A percentile compares a stretch with the other conserved stretches of the same genome.
Evolutionary conservation across 2,113 vertebrate species (phyloP).

Genomic region (Hippoglossus stenolepis): DNA sequence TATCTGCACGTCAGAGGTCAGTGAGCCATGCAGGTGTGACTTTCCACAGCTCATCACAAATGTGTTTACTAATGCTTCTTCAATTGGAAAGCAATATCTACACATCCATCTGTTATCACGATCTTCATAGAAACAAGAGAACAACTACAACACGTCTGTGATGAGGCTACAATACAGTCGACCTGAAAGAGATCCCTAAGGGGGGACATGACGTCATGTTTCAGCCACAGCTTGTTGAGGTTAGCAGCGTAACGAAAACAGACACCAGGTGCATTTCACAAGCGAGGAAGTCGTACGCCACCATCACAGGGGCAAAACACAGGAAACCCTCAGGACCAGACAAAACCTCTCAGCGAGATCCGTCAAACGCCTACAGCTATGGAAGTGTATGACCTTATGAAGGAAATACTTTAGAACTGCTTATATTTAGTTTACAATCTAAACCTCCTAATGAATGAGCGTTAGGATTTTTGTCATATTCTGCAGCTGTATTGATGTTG

Average conservation of each 20-base stretch:
- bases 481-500: constrained; percentile 2
- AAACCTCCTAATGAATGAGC: neutral
- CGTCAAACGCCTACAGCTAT: constrained; percentile 63
- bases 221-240: constrained; percentile 67
- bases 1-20: neutral
- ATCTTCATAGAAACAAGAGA: constrained; percentile 11
- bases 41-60: neutral
- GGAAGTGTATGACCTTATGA: constrained; percentile 47
- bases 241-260: constrained; percentile 75
- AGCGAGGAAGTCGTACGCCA: constrained; percentile 64
- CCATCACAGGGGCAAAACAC: constrained; percentile 71
- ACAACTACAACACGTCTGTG: constrained; percentile 21
- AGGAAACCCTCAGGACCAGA: constrained; percentile 77
- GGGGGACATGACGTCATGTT: constrained; percentile 32
- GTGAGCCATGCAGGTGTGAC: constrained; percentile 15
- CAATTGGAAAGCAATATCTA: neutral
- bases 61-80: neutral
- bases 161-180: constrained; percentile 24
- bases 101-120: constrained; percentile 7
- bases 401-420: constrained; percentile 54
- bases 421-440: neutral
- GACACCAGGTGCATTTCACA: constrained; percentile 78
- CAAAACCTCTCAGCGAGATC: constrained; percentile 45
- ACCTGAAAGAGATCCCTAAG: neutral
- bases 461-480: constrained; percentile 4